Percentiles rank a stretch among this genome's conserved stretches.
These are phyloP conservation scores for Baryphthengus martii DNA, from an alignment of 2,113 vertebrate species.

Conservation along the genomic window DNA sequence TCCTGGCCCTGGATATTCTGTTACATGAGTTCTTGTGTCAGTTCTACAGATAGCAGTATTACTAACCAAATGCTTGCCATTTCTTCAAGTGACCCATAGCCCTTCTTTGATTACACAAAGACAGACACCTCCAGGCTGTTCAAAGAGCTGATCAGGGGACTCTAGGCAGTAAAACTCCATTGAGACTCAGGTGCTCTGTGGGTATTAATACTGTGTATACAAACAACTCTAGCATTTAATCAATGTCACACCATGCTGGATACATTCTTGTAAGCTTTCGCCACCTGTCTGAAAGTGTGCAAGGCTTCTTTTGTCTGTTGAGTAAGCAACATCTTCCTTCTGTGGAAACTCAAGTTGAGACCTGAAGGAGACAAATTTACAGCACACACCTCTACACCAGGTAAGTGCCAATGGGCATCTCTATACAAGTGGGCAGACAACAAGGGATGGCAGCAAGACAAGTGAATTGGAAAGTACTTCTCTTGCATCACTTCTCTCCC, in stretches of 20 bases:
- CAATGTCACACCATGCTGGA: not conserved
- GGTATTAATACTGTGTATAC: not conserved
- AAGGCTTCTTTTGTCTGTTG: not conserved
- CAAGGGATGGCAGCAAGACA: fast-evolving
- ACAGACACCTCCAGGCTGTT: not conserved
- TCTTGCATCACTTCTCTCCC: not conserved
- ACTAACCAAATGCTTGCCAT: not conserved
- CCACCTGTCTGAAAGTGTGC: not conserved
- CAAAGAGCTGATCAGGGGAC: not conserved
- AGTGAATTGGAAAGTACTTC: not conserved
- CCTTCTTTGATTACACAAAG: not conserved
- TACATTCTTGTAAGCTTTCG: not conserved
- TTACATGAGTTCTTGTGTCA: not conserved
- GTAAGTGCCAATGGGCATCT: not conserved
- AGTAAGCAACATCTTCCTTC: not conserved
- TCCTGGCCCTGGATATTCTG: not conserved
- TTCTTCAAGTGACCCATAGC: not conserved
- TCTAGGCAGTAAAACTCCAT: not conserved
- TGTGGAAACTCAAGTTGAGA: not conserved
- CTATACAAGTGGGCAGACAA: not conserved
- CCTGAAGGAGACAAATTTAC: not conserved
- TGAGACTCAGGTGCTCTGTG: not conserved
- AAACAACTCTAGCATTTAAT: not conserved
- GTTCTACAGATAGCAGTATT: not conserved
- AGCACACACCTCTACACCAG: not conserved